Conservation (phyloP, 2,113 vertebrate species). For the Leptosomus discolor region DNA sequence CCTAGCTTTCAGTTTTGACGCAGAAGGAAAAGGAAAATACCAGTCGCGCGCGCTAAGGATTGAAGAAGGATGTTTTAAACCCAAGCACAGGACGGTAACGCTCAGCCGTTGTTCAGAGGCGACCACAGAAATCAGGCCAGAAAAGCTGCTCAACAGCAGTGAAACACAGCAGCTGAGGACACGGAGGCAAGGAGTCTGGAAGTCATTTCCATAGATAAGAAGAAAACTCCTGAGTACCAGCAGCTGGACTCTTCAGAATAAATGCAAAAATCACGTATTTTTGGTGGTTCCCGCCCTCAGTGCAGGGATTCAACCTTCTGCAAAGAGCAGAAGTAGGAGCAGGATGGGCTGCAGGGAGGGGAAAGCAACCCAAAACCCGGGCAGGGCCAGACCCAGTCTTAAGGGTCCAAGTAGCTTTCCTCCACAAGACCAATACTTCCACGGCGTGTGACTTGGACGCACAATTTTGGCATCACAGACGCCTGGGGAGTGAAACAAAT, state of each 20-base stretch:
- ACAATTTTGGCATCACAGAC: not conserved
- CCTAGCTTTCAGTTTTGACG: not conserved
- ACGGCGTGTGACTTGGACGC: rapidly evolving
- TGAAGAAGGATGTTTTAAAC: not conserved
- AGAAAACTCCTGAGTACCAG: not conserved
- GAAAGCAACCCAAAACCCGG: not conserved
- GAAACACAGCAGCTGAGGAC: not conserved
- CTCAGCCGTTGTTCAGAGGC: not conserved
- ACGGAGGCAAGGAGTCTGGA: not conserved
- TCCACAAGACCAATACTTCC: not conserved
- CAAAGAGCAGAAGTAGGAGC: not conserved
- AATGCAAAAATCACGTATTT: not conserved
- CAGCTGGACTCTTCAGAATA: not conserved
- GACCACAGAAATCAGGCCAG: not conserved
- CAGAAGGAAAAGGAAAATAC: not conserved
- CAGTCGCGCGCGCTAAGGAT: rapidly evolving
- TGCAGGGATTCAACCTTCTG: not conserved
- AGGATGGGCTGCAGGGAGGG: not conserved
- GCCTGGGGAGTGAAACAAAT: not conserved
- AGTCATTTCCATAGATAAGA: not conserved
- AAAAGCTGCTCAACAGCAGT: not conserved
- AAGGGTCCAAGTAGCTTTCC: not conserved
- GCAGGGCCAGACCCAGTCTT: no score
- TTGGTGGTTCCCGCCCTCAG: not conserved
- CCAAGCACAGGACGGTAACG: not conserved